Evolutionary conservation across 2,113 vertebrate species (phyloP).

Genomic region (Alosa alosa): DNA sequence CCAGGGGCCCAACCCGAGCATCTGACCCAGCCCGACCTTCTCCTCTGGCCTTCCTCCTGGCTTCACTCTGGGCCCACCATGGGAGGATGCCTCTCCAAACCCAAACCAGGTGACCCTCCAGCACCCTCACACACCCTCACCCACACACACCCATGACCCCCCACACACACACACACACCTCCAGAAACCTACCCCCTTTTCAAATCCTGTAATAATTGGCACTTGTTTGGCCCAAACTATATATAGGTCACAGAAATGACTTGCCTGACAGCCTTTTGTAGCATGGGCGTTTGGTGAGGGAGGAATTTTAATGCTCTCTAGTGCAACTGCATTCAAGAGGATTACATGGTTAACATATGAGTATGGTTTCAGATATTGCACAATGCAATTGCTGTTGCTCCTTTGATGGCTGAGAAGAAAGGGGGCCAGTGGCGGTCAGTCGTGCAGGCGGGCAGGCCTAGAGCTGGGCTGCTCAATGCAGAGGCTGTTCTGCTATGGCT

Average conservation of each 20-base stretch:
- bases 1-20: slow-evolving; percentile 50
- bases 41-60: slow-evolving; percentile 60
- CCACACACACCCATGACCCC: background rate
- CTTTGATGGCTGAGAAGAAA: slow-evolving; percentile 3
- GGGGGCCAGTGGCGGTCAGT: background rate
- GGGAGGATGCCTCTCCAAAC: slow-evolving; percentile 98
- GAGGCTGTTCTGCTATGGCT: background rate
- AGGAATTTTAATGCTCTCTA: slow-evolving; percentile 75
- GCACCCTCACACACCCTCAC: background rate
- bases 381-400: slow-evolving; percentile 38
- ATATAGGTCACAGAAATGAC: slow-evolving; percentile 52
- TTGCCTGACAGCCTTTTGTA: slow-evolving; percentile 45
- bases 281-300: slow-evolving; percentile 48
- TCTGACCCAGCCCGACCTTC: slow-evolving; percentile 52
- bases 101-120: slow-evolving; percentile 86
- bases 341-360: slow-evolving; percentile 64
- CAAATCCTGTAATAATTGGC: slow-evolving; percentile 43
- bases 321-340: slow-evolving; percentile 61
- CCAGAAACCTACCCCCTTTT: slow-evolving; percentile 20
- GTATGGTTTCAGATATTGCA: slow-evolving; percentile 42
- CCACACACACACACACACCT: background rate
- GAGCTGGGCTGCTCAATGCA: background rate
- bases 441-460: background rate
- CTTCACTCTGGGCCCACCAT: slow-evolving; percentile 72
- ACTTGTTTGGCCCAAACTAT: slow-evolving; percentile 38